Percentiles rank a stretch among this genome's conserved stretches.
phyloP scores from a whole-genome alignment of 2,888 invertebrate genomes.

The Heteromyza rotundicornis region DNA sequence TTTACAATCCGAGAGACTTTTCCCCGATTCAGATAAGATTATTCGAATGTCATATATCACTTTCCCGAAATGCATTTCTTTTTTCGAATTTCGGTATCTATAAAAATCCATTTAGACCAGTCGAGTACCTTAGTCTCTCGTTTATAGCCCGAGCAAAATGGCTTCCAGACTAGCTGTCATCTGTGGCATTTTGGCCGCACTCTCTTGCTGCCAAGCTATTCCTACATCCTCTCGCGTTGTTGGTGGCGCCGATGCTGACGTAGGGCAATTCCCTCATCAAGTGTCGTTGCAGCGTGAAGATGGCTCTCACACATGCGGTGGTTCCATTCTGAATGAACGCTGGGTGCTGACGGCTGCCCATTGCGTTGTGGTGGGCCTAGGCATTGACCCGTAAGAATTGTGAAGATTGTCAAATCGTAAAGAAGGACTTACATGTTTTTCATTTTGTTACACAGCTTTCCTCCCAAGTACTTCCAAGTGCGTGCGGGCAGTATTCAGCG shows the following conservation, averaged over 20 bases:
- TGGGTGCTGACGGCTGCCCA: constrained; percentile 53
- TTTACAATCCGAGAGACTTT: no score
- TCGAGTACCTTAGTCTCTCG: no score
- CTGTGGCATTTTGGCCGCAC: constrained; percentile 8
- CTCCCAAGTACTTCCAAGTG: constrained; percentile 42
- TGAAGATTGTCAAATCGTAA: not conserved
- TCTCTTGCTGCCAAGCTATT: not conserved
- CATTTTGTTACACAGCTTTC: constrained; percentile 36
- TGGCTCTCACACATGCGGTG: constrained; percentile 48
- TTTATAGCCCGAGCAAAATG: not conserved
- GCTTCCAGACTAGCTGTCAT: not conserved
- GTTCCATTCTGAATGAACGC: constrained; percentile 39
- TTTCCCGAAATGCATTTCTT: no score
- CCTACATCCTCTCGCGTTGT: constrained; percentile 30
- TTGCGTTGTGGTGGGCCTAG: constrained; percentile 44
- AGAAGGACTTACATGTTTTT: no score
- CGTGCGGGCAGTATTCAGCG: constrained; percentile 58
- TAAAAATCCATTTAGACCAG: no score
- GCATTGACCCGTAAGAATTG: constrained; percentile 40
- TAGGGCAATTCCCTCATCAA: constrained; percentile 59
- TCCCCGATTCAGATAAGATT: no score
- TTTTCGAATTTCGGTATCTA: no score
- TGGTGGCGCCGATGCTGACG: constrained; percentile 47
- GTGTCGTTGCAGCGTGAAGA: constrained; percentile 48
- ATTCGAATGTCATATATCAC: no score